A percentile compares a stretch with the other conserved stretches of the same genome.
phyloP scores from a whole-genome alignment of 2,113 vertebrate species.

The Echinops telfairi region DNA sequence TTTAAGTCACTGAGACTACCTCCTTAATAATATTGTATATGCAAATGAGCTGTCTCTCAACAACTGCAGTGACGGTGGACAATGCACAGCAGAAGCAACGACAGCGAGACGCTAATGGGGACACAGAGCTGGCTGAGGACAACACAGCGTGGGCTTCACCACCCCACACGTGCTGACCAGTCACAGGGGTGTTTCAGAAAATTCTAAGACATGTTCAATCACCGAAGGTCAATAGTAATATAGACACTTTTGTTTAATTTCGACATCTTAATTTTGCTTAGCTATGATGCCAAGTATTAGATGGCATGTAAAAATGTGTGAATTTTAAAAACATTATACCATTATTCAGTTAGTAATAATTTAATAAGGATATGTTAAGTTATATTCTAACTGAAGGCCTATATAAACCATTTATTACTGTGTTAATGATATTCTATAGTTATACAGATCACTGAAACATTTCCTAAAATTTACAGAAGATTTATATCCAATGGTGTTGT shows the following conservation, averaged over 20 bases:
- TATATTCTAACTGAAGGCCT: neutral
- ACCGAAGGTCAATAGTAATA: conserved; percentile 4
- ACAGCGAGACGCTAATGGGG: neutral
- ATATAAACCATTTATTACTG: neutral
- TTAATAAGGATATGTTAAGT: conserved; percentile 8
- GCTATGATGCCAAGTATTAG: conserved; percentile 59
- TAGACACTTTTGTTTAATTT: neutral
- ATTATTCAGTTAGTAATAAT: conserved; percentile 23
- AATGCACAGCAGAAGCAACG: conserved; percentile 32
- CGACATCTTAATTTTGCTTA: conserved; percentile 50
- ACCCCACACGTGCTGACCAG: neutral
- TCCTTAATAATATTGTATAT: conserved; percentile 2
- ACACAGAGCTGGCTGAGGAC: neutral
- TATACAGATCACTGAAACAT: neutral
- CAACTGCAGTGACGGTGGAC: conserved; percentile 7
- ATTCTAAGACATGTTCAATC: conserved; percentile 14
- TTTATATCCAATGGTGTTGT: neutral
- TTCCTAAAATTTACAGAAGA: conserved; percentile 61
- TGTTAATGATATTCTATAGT: conserved; percentile 25
- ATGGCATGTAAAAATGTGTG: conserved; percentile 32
- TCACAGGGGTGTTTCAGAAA: conserved; percentile 14
- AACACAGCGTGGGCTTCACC: neutral
- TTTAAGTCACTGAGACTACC: conserved; percentile 32
- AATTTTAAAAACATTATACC: conserved; percentile 45
- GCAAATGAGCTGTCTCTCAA: neutral